Base-by-base conservation (phyloP, 2,888 invertebrate genomes). In the Troilus luridus region DNA sequence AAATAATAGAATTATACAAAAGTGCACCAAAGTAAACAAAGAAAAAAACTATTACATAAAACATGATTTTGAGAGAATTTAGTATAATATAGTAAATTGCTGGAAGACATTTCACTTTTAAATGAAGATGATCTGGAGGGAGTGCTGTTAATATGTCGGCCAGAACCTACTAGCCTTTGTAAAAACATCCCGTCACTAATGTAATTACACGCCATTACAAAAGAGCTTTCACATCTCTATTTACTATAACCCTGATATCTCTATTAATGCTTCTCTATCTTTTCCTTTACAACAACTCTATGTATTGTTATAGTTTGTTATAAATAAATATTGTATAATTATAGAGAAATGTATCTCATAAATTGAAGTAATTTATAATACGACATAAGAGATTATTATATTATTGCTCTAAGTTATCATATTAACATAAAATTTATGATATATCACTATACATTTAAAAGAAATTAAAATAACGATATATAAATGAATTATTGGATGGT, bases 171-270 rank as follows among this genome's bases (percentile, higher is more conserved):
- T 89, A 89, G 60, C 89, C 89, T 64, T 60, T 21, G 41, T 64
- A n/a, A 89, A 89, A 89, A 89, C 89, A 89, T 89, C 14, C 41
- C 89, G 89, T 54, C 62, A 14, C 89, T 89, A 89, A 89, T 41
- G 54, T 64, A 89, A 89, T 89, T 89, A 89, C 89, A 64, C 62
- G 88, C 60, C 88, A 85, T 58, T 27, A 88, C 89, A 64, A 64
- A 89, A 54, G 64, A 54, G 54, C 62, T 89, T 64, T 89, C 89
- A 64, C 89, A 89, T 64, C 64, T 89, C 54, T 64, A 64, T 89
- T 89, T 89, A 89, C 62, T 41, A 64, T 64, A 89, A n/a, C 62
- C 64, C 24, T 89, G 89, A 89, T 89, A 64, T 89, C 89, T 89
- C 64, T 64, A 89, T 89, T 89, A 89, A 27, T 54, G 56, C 56